phyloP scores from a whole-genome alignment of 2,797 vertebrate species.

The Eospalax fontanierii region DNA sequence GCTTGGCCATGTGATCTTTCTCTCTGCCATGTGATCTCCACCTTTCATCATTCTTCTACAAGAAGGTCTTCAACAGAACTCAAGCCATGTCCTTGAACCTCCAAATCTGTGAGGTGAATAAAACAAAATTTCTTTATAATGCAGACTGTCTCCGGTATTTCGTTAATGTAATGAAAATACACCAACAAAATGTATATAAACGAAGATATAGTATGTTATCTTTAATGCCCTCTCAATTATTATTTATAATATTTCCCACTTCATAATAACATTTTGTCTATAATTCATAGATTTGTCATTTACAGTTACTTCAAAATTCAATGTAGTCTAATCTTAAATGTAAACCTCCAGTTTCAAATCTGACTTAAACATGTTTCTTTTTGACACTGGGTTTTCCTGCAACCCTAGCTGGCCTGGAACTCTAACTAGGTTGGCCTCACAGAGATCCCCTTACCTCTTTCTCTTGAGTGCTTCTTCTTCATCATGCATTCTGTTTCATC shows the following conservation, averaged over 20 bases:
- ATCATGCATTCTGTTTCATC: too few species aligned
- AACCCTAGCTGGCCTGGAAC: too few species aligned
- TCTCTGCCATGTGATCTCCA: not conserved
- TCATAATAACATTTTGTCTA: constrained; percentile 33
- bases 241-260: not conserved
- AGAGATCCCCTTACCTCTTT: too few species aligned
- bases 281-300: constrained; percentile 43
- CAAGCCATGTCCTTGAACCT: not conserved
- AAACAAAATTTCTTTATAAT: not conserved
- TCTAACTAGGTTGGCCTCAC: too few species aligned
- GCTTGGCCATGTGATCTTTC: not conserved
- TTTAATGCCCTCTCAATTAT: not conserved
- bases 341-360: constrained; percentile 39
- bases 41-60: not conserved
- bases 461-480: too few species aligned
- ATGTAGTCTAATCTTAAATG: not conserved
- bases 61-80: not conserved
- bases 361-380: not conserved
- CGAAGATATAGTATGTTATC: not conserved
- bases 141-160: not conserved
- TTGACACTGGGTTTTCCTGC: too few species aligned
- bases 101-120: not conserved
- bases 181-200: not conserved
- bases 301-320: constrained; percentile 53
- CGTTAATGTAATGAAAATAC: not conserved